phyloP scores from a whole-genome alignment of 1,140 invertebrate species.

The Wasmannia auropunctata region DNA sequence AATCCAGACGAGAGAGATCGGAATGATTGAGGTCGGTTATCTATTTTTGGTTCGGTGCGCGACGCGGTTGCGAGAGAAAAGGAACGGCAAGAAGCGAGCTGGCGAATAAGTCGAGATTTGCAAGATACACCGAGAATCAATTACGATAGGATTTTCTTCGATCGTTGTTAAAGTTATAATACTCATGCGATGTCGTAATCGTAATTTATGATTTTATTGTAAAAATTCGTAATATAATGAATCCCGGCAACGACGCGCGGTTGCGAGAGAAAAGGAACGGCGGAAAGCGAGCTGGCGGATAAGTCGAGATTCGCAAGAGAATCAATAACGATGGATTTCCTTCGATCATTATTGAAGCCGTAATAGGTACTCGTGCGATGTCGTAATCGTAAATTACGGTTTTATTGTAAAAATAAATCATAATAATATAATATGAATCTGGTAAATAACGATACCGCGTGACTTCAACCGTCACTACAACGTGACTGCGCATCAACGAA shows the following conservation, averaged over 20 bases:
- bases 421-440: too few species aligned
- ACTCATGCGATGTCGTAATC: neutral
- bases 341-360: too few species aligned
- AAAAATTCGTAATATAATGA: neutral
- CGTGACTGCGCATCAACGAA: neutral
- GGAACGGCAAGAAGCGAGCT: neutral
- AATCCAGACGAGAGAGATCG: neutral
- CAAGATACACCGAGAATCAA: neutral
- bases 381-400: too few species aligned
- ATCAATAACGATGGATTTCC: too few species aligned
- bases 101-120: neutral
- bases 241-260: too few species aligned
- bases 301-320: too few species aligned
- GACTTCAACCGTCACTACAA: neutral
- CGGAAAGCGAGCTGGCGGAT: too few species aligned
- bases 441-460: neutral
- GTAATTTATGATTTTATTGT: neutral
- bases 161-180: neutral
- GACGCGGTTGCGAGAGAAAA: neutral
- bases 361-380: too few species aligned
- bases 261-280: too few species aligned
- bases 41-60: neutral
- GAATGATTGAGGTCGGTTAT: constrained; percentile 13
- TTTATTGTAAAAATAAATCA: too few species aligned
- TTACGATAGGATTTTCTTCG: neutral